These are phyloP conservation scores for Neosilurus mollespiculum DNA, from an alignment of 2,797 vertebrate species.

Conservation along the genomic window DNA sequence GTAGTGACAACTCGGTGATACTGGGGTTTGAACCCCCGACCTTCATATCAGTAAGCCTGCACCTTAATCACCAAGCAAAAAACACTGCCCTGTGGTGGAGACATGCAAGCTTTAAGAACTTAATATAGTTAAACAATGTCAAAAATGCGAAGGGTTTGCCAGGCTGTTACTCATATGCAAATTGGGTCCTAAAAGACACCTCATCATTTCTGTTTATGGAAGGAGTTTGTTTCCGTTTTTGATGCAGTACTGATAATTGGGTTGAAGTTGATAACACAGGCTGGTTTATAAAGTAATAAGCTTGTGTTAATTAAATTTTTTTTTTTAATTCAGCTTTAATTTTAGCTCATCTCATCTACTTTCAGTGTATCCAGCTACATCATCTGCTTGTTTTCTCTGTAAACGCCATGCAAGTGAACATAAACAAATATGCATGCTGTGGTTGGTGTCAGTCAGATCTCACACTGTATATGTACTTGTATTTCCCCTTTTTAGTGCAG, in stretches of 20 bases:
- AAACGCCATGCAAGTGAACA: background rate
- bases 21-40: too few relatives aligned
- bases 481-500: background rate
- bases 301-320: background rate
- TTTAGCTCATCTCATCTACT: too few relatives aligned
- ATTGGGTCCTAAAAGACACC: background rate
- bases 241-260: background rate
- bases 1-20: too few relatives aligned
- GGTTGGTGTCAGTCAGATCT: conserved; percentile 16
- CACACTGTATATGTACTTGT: conserved; percentile 1
- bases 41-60: too few relatives aligned
- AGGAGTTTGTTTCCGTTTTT: background rate
- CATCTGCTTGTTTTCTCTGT: background rate
- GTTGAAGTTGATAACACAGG: background rate
- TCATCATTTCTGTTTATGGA: background rate
- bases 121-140: background rate
- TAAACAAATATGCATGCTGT: background rate
- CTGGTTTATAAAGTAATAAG: background rate
- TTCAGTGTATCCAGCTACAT: background rate
- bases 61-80: too few relatives aligned
- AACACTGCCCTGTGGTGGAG: too few relatives aligned
- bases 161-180: background rate
- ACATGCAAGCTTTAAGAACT: background rate
- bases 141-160: background rate
- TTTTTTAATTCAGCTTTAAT: too few relatives aligned